Conservation (phyloP, 92 coral and sea anemone genomes). For the Micromussa lordhowensis region DNA sequence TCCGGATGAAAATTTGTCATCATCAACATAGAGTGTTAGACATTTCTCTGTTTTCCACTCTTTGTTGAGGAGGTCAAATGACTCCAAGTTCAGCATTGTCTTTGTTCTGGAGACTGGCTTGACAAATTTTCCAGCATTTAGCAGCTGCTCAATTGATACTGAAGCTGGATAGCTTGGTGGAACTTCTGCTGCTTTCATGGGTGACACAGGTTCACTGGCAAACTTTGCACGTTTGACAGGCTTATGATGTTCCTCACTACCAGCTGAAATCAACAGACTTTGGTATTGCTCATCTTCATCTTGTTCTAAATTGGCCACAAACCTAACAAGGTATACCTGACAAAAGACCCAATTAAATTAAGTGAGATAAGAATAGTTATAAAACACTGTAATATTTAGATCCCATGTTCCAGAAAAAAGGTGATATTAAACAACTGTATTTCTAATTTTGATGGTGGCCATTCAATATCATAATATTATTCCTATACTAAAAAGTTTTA, state of each 20-base stretch:
- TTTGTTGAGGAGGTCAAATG: constrained; percentile 63
- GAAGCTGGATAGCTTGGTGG: constrained; percentile 70
- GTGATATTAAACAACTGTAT: no score
- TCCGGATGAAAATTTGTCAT: constrained; percentile 75
- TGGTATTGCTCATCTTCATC: constrained; percentile 65
- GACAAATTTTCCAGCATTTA: constrained; percentile 72
- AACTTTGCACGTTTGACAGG: constrained; percentile 69
- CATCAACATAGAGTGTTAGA: constrained; percentile 55
- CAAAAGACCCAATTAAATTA: constrained; percentile 43
- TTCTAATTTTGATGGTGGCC: constrained; percentile 10
- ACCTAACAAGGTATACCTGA: constrained; percentile 70
- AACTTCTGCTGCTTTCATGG: constrained; percentile 37
- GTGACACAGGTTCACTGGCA: constrained; percentile 62
- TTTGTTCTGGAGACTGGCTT: constrained; percentile 67
- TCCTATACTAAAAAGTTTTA: no score
- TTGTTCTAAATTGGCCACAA: constrained; percentile 61
- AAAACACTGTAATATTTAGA: constrained; percentile 23
- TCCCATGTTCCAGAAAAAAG: constrained; percentile 27
- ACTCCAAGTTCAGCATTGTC: constrained; percentile 64
- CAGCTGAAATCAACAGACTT: constrained; percentile 49
- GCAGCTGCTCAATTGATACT: constrained; percentile 72
- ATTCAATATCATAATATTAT: constrained; percentile 1
- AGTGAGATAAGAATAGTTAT: constrained; percentile 28
- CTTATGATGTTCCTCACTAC: constrained; percentile 38
- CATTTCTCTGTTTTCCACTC: constrained; percentile 60